These are phyloP conservation scores for Aphelinus certus DNA, from an alignment of 1,140 invertebrate genomes.

Conservation along the genomic window DNA sequence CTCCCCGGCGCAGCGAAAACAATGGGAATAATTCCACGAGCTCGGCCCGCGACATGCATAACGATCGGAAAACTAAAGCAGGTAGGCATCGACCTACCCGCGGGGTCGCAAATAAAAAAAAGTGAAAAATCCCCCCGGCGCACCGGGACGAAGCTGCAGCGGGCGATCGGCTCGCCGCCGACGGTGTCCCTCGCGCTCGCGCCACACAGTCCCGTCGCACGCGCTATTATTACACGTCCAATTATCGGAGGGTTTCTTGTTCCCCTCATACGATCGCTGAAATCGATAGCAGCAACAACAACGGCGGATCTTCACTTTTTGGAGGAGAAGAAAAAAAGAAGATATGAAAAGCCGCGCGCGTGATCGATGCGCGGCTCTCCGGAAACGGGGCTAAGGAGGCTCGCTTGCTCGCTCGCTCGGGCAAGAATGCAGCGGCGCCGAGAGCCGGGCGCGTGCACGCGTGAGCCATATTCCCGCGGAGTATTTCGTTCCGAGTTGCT, in stretches of 20 bases:
- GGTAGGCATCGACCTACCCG: conserved; percentile 22
- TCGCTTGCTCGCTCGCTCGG: too few relatives aligned
- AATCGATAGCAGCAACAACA: conserved; percentile 34
- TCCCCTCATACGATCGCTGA: conserved; percentile 28
- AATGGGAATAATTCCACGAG: conserved; percentile 32
- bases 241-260: conserved; percentile 33
- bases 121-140: not conserved
- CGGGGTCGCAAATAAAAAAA: not conserved
- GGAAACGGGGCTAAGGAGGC: conserved; percentile 14
- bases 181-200: conserved; percentile 15
- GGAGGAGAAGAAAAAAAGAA: too few relatives aligned
- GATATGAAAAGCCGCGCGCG: too few relatives aligned
- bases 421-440: too few relatives aligned
- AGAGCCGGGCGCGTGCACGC: too few relatives aligned
- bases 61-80: conserved; percentile 23
- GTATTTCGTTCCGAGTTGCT: too few relatives aligned
- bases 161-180: conserved; percentile 1
- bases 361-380: conserved; percentile 5
- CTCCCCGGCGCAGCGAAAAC: not conserved
- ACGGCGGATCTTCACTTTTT: not conserved
- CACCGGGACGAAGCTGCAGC: conserved; percentile 18
- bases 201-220: not conserved
- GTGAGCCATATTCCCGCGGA: too few relatives aligned
- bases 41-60: conserved; percentile 8
- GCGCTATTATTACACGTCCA: conserved; percentile 38